A percentile compares a stretch with the other conserved stretches of the same genome.
Conservation (phyloP, 2,888 invertebrate genomes). For the Cyaniris semiargus region DNA sequence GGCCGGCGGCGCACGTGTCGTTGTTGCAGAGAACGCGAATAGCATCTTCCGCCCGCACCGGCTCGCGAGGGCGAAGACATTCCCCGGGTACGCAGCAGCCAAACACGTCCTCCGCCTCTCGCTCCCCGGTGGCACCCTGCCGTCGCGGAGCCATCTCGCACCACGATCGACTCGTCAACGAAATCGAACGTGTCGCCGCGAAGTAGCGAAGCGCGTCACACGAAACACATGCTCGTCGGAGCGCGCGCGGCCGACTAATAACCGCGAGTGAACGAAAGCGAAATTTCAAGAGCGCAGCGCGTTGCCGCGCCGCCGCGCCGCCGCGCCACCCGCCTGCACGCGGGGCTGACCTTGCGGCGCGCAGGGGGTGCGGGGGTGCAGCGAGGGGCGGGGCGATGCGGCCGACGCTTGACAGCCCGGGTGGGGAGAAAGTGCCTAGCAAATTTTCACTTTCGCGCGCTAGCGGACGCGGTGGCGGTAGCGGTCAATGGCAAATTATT, state of each 20-base stretch:
- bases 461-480: constrained; percentile 58
- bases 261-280: constrained; percentile 83
- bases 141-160: constrained; percentile 76
- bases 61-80: constrained; percentile 87
- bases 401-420: constrained; percentile 52
- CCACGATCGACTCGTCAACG: constrained; percentile 64
- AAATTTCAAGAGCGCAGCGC: constrained; percentile 85
- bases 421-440: constrained; percentile 78
- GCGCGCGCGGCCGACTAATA: constrained; percentile 82
- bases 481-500: constrained; percentile 44
- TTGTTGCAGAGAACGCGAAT: constrained; percentile 97
- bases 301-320: constrained; percentile 60
- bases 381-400: constrained; percentile 61
- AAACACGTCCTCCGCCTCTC: constrained; percentile 74
- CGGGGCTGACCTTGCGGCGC: constrained; percentile 49
- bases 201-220: constrained; percentile 72
- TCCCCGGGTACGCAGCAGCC: constrained; percentile 93
- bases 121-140: constrained; percentile 75
- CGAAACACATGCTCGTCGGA: constrained; percentile 81
- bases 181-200: constrained; percentile 68
- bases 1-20: constrained; percentile 92
- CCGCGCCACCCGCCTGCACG: constrained; percentile 60
- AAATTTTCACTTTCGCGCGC: constrained; percentile 77
- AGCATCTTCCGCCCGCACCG: constrained; percentile 84
- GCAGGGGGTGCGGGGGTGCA: constrained; percentile 58